phyloP scores from a whole-genome alignment of 1,140 invertebrate genomes.

The Magallana gigas region DNA sequence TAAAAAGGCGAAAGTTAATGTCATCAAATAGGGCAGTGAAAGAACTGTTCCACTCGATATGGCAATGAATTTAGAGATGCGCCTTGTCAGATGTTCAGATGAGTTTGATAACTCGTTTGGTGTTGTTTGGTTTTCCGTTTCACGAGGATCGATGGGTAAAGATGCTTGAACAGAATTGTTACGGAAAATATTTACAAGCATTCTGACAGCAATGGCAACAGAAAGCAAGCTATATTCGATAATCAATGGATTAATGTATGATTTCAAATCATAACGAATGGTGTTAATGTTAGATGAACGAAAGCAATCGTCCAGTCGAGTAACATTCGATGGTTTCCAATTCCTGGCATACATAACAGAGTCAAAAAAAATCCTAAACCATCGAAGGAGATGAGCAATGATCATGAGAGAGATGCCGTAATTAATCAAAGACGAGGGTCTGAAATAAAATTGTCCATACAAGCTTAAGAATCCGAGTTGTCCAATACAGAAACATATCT shows the following conservation, averaged over 20 bases:
- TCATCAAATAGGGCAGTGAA: not conserved
- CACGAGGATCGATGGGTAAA: not conserved
- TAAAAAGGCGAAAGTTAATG: not conserved
- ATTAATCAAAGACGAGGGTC: not conserved
- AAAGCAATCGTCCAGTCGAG: not conserved
- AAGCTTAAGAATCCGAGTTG: not conserved
- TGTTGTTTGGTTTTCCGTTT: not conserved
- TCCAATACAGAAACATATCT: not conserved
- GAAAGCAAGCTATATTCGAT: not conserved
- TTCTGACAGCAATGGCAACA: not conserved
- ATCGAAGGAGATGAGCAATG: not conserved
- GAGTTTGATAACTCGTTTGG: not conserved
- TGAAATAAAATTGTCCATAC: not conserved
- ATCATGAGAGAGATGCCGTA: not conserved
- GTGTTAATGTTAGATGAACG: not conserved
- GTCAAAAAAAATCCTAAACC: slow-evolving; percentile 22
- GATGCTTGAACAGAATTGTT: not conserved
- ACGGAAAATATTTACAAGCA: not conserved
- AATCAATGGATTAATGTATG: not conserved
- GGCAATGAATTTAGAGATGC: not conserved
- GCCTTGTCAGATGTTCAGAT: not conserved
- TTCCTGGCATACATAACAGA: not conserved
- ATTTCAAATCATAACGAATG: not conserved
- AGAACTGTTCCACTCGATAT: not conserved
- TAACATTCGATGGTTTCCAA: not conserved